Percentiles rank a stretch among this genome's conserved stretches.
Conservation (phyloP, 2,113 vertebrate genomes). For the Paedocypris sp. region DNA sequence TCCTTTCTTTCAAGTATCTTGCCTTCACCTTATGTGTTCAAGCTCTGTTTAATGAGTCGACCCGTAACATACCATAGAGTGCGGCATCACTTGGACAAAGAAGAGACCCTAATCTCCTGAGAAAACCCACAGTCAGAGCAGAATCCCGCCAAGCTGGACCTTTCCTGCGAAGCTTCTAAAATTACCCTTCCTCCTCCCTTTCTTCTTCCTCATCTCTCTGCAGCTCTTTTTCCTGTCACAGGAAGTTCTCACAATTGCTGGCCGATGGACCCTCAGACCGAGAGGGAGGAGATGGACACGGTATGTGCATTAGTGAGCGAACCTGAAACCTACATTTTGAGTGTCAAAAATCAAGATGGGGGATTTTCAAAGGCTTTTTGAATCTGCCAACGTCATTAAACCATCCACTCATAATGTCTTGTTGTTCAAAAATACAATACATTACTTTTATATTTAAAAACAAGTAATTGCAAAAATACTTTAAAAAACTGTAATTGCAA, state of each 20-base stretch:
- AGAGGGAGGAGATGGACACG: constrained; percentile 41
- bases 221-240: constrained; percentile 58
- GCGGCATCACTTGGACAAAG: background rate
- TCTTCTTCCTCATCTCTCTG: constrained; percentile 16
- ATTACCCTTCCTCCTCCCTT: constrained; percentile 5
- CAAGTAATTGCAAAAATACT: too few species aligned
- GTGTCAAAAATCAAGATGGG: background rate
- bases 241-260: constrained; percentile 67
- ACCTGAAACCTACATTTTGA: background rate
- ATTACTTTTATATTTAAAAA: too few species aligned
- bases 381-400: background rate
- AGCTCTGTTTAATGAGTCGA: too few species aligned
- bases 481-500: too few species aligned
- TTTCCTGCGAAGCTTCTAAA: constrained; percentile 17
- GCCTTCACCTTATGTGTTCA: background rate
- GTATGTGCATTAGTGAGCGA: constrained; percentile 9
- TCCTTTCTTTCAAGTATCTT: background rate
- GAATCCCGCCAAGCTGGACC: background rate
- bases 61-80: too few species aligned
- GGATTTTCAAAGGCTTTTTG: background rate
- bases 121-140: background rate
- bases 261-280: constrained; percentile 46
- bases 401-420: too few species aligned
- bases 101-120: background rate
- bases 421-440: too few species aligned